Percentiles rank a stretch among this genome's conserved stretches.
These are phyloP conservation scores for Brachynemurus nebulosus DNA, from an alignment of 2,888 invertebrate species.

Conservation along the genomic window DNA sequence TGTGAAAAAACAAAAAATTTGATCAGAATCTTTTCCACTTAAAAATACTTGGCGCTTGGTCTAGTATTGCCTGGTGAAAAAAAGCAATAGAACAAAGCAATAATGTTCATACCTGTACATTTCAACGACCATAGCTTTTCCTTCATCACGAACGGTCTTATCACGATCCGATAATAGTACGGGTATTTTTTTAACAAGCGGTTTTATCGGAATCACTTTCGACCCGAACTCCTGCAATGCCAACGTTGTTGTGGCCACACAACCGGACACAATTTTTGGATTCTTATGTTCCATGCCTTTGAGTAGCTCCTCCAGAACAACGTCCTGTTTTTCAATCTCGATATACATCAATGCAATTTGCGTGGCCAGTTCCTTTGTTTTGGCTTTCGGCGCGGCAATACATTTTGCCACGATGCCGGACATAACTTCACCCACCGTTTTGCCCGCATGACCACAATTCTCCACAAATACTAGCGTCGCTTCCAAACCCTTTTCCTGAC, in stretches of 20 bases:
- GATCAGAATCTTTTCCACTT: too few species aligned
- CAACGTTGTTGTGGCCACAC: slow-evolving; percentile 57
- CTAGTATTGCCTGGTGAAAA: too few species aligned
- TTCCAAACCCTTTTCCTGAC: slow-evolving; percentile 91
- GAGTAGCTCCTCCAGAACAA: slow-evolving; percentile 76
- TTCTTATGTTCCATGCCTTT: slow-evolving; percentile 94
- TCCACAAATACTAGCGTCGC: slow-evolving; percentile 83
- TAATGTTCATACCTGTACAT: slow-evolving; percentile 53
- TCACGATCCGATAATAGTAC: slow-evolving; percentile 80
- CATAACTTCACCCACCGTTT: slow-evolving; percentile 71
- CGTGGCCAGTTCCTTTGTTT: slow-evolving; percentile 79
- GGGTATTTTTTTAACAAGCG: slow-evolving; percentile 76
- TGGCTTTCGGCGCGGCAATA: slow-evolving; percentile 79
- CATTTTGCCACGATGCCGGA: slow-evolving; percentile 81
- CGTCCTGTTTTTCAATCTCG: slow-evolving; percentile 90
- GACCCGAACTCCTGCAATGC: slow-evolving; percentile 82
- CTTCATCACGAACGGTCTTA: slow-evolving; percentile 82
- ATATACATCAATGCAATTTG: slow-evolving; percentile 87
- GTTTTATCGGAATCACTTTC: slow-evolving; percentile 80
- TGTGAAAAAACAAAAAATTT: too few species aligned
- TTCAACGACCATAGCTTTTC: slow-evolving; percentile 81
- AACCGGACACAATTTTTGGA: slow-evolving; percentile 86
- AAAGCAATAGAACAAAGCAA: not conserved
- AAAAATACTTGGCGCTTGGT: too few species aligned
- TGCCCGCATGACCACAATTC: slow-evolving; percentile 76